phyloP scores from a whole-genome alignment of 2,797 vertebrate species.

The Neolamprologus multifasciatus region DNA sequence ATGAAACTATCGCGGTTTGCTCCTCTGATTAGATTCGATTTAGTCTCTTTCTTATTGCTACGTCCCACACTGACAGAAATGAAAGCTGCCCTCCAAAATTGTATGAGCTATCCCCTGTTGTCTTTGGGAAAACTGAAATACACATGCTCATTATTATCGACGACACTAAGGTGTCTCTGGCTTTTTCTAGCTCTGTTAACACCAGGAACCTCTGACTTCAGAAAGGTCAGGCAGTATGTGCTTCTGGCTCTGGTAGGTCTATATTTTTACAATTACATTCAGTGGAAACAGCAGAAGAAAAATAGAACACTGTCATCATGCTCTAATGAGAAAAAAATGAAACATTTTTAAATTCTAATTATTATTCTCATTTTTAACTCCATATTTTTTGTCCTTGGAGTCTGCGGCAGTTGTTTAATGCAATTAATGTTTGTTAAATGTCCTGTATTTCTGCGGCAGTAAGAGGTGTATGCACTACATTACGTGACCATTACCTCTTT shows the following conservation, averaged over 20 bases:
- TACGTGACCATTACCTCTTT: constrained; percentile 73
- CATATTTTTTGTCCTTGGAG: background rate
- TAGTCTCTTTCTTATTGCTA: background rate
- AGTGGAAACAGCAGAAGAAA: background rate
- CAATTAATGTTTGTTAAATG: background rate
- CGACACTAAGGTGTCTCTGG: background rate
- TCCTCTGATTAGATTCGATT: background rate
- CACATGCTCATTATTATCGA: background rate
- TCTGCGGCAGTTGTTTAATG: background rate
- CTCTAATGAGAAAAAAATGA: background rate
- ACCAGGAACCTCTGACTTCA: background rate
- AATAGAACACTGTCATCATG: background rate
- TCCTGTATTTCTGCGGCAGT: background rate
- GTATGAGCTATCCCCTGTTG: background rate
- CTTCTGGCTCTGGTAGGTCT: background rate
- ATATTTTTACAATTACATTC: background rate
- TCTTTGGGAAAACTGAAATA: background rate
- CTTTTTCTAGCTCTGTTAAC: background rate
- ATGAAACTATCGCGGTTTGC: background rate
- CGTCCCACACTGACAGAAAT: background rate
- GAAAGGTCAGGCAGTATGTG: background rate
- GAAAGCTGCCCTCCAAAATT: background rate
- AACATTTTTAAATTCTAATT: background rate
- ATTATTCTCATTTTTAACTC: background rate
- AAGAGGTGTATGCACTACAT: background rate